phyloP scores from a whole-genome alignment of 1,140 invertebrate genomes.

The Proctacanthus coquilletti region DNA sequence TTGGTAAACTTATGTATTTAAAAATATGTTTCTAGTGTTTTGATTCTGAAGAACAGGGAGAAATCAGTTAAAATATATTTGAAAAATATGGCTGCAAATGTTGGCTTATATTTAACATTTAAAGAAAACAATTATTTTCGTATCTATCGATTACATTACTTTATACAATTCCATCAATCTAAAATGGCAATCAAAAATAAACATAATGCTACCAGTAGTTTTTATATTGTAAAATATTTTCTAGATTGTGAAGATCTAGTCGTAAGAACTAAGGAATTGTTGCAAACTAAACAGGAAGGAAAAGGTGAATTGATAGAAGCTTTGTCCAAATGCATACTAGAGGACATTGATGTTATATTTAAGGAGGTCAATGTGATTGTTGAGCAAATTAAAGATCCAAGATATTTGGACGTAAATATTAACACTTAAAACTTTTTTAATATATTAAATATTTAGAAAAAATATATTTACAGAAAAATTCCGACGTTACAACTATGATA shows the following conservation, averaged over 20 bases:
- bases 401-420: slow-evolving; percentile 17
- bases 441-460: slow-evolving; percentile 11
- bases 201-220: too few relatives aligned
- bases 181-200: too few relatives aligned
- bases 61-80: too few relatives aligned
- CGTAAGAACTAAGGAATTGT: slow-evolving; percentile 31
- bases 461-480: slow-evolving; percentile 51
- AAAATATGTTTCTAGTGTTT: too few relatives aligned
- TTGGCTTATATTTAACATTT: too few relatives aligned
- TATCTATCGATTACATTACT: too few relatives aligned
- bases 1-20: too few relatives aligned
- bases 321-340: slow-evolving; percentile 36
- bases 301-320: slow-evolving; percentile 33
- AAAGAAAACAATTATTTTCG: too few relatives aligned
- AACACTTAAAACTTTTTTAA: neutral
- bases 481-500: slow-evolving; percentile 45
- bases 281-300: slow-evolving; percentile 30
- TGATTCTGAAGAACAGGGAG: too few relatives aligned
- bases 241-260: slow-evolving; percentile 30
- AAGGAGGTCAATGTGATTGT: slow-evolving; percentile 37
- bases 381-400: slow-evolving; percentile 21
- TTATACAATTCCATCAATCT: too few relatives aligned
- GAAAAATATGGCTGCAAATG: too few relatives aligned
- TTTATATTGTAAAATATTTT: slow-evolving; percentile 6
- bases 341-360: slow-evolving; percentile 33